These are phyloP conservation scores for Leistus spinibarbis DNA, from an alignment of 2,888 invertebrate genomes.

Conservation along the genomic window DNA sequence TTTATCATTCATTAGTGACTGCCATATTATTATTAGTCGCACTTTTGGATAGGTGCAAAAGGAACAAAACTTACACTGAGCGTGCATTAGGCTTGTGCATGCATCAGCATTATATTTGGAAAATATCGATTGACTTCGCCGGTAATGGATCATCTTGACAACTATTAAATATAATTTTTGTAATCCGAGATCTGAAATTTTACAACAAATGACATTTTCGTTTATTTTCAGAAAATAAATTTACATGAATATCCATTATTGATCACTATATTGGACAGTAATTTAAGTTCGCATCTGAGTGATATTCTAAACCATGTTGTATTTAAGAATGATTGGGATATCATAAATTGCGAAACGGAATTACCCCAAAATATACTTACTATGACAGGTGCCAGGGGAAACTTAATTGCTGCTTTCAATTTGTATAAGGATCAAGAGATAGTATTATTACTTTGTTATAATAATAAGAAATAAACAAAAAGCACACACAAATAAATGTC, in stretches of 20 bases:
- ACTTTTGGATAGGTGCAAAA: too few species aligned
- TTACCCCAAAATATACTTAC: slow-evolving; percentile 62
- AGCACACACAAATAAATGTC: not conserved
- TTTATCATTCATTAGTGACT: too few species aligned
- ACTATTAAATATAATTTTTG: too few species aligned
- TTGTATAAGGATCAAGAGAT: slow-evolving; percentile 87
- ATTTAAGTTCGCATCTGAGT: slow-evolving; percentile 55
- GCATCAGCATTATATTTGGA: too few species aligned
- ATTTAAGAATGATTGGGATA: slow-evolving; percentile 84
- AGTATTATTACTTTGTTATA: slow-evolving; percentile 83
- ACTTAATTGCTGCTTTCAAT: slow-evolving; percentile 81
- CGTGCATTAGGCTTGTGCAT: too few species aligned
- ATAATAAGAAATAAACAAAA: slow-evolving; percentile 67
- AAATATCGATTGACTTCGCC: too few species aligned
- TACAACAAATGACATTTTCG: too few species aligned
- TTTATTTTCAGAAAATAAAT: slow-evolving; percentile 68
- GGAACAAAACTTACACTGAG: too few species aligned
- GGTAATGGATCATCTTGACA: too few species aligned
- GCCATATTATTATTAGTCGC: too few species aligned
- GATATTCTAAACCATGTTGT: slow-evolving; percentile 77
- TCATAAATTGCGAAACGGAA: slow-evolving; percentile 74
- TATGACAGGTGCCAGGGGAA: slow-evolving; percentile 68
- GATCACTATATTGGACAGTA: slow-evolving; percentile 74
- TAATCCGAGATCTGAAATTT: not conserved
- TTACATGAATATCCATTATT: slow-evolving; percentile 75